Base-by-base conservation (phyloP, 1,140 invertebrate genomes). In the Zelostemma sp. region DNA sequence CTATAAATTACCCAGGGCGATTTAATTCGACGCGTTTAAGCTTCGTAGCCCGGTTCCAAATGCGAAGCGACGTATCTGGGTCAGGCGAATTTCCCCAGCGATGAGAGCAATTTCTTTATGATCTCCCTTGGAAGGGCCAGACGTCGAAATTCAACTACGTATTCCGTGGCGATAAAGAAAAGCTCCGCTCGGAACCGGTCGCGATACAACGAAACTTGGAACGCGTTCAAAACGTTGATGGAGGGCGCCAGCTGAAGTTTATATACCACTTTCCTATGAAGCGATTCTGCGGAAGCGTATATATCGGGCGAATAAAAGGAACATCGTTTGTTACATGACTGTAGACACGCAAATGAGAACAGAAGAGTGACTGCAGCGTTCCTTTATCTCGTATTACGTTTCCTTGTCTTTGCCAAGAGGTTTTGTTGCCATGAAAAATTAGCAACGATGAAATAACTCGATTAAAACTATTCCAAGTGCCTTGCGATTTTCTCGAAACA, bases 201-300 rank as follows among this genome's bases (percentile, higher is more conserved):
- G 65, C 58, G 53, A 58, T 77, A 80, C 79, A 78, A 73, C 63
- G 73, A 61, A 59, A 75, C 71, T 83, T 81, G 80, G 79, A 82
- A 77, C 76, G 62, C 61, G 72, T 82, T 83, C 80, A 81, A 81
- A 77, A 76, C 59, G 65, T 65, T 77, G 78, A 81, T 77, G 73
- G 72, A 80, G 56, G 38, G 71, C 73, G 63, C 54, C 75, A 65
- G 71, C 56, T 68, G 68, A 75, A 74, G 60, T 75, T 73, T 68
- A 63, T 72, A 63, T 63, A 68, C 73, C 41, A 53, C 59, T 72
- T 69, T 62, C 57, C 59, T 59, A 57, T 61, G 43, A 53, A 25
- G 28, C 28, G 12, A 55, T 50, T 40, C 41, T 25, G 45, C 47
- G 19, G 14, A 46, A 43, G 43, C 58, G 12, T 19, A 33, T 38